phyloP scores from a whole-genome alignment of 2,797 vertebrate genomes.

The Microchirus variegatus region DNA sequence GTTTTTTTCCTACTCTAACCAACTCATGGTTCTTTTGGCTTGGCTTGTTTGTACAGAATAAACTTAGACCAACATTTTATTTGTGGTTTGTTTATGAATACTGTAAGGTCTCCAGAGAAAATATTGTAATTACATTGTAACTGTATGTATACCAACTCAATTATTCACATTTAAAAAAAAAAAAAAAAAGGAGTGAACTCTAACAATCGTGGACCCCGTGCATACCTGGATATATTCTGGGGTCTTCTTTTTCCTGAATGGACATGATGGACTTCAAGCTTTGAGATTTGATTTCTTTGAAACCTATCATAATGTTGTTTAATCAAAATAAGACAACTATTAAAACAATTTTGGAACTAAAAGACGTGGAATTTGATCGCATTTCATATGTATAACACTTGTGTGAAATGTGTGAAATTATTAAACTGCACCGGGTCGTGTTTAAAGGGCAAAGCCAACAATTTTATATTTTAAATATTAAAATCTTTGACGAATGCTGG shows the following conservation, averaged over 20 bases:
- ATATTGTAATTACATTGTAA: slow-evolving; percentile 74
- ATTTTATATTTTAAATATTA: too few relatives aligned
- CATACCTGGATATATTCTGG: slow-evolving; percentile 38
- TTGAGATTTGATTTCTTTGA: slow-evolving; percentile 69
- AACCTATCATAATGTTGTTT: slow-evolving; percentile 75
- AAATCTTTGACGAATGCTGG: too few relatives aligned
- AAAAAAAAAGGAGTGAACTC: background rate
- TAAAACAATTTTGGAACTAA: slow-evolving; percentile 80
- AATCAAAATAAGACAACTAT: slow-evolving; percentile 73
- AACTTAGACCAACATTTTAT: slow-evolving; percentile 74
- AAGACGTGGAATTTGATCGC: slow-evolving; percentile 29
- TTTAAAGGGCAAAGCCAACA: too few relatives aligned
- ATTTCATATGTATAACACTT: background rate
- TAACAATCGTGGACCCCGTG: slow-evolving; percentile 38
- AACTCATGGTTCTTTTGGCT: slow-evolving; percentile 73
- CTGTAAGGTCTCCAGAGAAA: slow-evolving; percentile 68
- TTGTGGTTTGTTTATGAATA: slow-evolving; percentile 77
- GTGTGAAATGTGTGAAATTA: too few relatives aligned
- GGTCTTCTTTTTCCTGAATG: slow-evolving; percentile 52
- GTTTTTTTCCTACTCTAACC: slow-evolving; percentile 73
- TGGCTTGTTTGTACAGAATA: slow-evolving; percentile 82
- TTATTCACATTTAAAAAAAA: slow-evolving; percentile 46
- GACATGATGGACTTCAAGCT: slow-evolving; percentile 63
- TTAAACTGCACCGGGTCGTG: too few relatives aligned
- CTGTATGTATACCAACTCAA: slow-evolving; percentile 72